Percentiles rank a stretch among this genome's conserved stretches.
These are phyloP conservation scores for Delphinapterus leucas DNA, from an alignment of 2,113 vertebrate species.

Conservation along the genomic window DNA sequence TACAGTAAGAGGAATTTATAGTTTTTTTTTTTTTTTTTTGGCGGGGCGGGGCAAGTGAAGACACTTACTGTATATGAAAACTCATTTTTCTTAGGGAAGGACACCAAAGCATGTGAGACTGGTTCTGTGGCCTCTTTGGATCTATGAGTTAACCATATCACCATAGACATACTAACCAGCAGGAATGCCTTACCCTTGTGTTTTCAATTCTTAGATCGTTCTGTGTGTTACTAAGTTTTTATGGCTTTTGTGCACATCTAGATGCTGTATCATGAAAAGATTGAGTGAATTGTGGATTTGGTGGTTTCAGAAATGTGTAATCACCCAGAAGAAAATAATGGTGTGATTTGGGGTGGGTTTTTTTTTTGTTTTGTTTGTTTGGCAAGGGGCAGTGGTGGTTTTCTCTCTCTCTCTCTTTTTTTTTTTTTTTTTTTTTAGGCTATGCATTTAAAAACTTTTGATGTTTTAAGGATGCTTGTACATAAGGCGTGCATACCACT, in stretches of 20 bases:
- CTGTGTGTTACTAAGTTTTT: conserved; percentile 83
- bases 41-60: conserved; percentile 24
- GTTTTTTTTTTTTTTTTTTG: not conserved
- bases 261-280: conserved; percentile 83
- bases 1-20: conserved; percentile 67
- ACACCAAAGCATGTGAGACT: conserved; percentile 83
- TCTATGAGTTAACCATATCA: conserved; percentile 89
- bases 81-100: conserved; percentile 65
- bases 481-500: conserved; percentile 97
- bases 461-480: conserved; percentile 94
- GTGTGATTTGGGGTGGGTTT: conserved; percentile 80
- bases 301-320: conserved; percentile 69
- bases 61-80: conserved; percentile 71
- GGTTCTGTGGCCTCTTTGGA: conserved; percentile 91
- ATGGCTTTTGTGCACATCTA: conserved; percentile 86
- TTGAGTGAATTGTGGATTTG: conserved; percentile 72
- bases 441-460: conserved; percentile 92
- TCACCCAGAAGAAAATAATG: conserved; percentile 82
- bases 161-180: conserved; percentile 94
- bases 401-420: not conserved
- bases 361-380: not conserved
- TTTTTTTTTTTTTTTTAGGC: conserved; percentile 68
- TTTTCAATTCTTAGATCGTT: conserved; percentile 81
- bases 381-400: conserved; percentile 46
- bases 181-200: conserved; percentile 97